These are phyloP conservation scores for Torymus aiolomorphi DNA, from an alignment of 2,888 invertebrate genomes.

Conservation along the genomic window DNA sequence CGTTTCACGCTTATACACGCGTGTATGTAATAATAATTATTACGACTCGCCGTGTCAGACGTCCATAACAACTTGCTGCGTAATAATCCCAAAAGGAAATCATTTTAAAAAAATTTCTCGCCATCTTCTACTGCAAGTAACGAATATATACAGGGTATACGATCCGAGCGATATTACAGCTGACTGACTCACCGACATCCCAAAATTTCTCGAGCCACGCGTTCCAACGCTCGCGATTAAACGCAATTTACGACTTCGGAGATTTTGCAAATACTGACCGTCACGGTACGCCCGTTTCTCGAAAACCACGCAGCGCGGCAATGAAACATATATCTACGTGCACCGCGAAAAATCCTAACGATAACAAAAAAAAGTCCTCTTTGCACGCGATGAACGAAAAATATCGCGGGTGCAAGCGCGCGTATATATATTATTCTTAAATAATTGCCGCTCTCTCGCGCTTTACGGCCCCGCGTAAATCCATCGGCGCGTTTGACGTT, in stretches of 20 bases:
- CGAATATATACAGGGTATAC: no score
- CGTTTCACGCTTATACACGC: constrained; percentile 20
- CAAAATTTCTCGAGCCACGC: no score
- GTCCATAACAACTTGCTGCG: constrained; percentile 14
- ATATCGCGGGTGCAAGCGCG: neutral
- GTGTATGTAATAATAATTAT: constrained; percentile 17
- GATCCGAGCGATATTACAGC: neutral
- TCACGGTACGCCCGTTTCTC: neutral
- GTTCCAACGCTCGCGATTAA: no score
- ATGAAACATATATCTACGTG: neutral
- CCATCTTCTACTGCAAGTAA: no score
- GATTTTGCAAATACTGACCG: constrained; percentile 31
- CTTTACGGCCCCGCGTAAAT: constrained; percentile 49
- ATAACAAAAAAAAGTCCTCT: neutral
- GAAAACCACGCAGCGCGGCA: neutral
- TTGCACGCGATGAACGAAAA: neutral
- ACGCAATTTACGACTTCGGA: neutral
- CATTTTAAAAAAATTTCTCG: no score
- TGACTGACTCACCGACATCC: neutral
- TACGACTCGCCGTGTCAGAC: constrained; percentile 19
- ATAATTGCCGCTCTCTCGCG: constrained; percentile 29
- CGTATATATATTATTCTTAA: constrained; percentile 29
- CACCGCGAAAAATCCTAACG: neutral
- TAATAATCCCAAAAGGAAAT: no score
- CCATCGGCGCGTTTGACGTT: constrained; percentile 48